A percentile compares a stretch with the other conserved stretches of the same genome.
phyloP scores from a whole-genome alignment of 2,113 vertebrate species.

The Elephantulus edwardii region DNA sequence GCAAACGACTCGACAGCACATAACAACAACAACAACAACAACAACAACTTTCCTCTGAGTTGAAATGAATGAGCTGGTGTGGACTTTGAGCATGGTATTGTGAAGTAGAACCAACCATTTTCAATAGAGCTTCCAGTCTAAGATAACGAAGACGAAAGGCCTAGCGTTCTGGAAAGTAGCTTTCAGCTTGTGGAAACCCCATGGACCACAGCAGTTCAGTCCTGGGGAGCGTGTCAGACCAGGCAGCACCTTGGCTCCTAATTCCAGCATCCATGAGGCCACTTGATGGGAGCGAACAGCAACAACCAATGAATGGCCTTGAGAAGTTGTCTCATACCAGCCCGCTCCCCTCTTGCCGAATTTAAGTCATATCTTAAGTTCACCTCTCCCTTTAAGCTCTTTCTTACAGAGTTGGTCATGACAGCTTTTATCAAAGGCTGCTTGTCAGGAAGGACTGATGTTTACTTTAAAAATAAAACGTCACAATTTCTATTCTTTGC shows the following conservation, averaged over 20 bases:
- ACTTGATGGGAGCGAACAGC: background rate
- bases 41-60: too few species aligned
- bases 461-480: conserved; percentile 50
- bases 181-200: background rate
- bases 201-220: background rate
- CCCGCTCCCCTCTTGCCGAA: background rate
- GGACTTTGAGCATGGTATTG: background rate
- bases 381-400: background rate
- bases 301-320: background rate
- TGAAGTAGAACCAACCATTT: background rate
- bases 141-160: background rate
- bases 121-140: background rate
- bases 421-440: conserved; percentile 18
- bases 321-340: background rate
- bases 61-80: background rate
- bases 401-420: background rate
- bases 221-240: background rate
- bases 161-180: background rate
- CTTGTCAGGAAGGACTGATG: conserved; percentile 23
- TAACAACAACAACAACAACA: too few species aligned
- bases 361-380: background rate
- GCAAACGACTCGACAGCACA: too few species aligned
- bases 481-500: background rate
- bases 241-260: background rate
- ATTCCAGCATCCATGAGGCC: background rate